Base-by-base conservation (phyloP, 2,888 invertebrate genomes). In the Acronicta alni region DNA sequence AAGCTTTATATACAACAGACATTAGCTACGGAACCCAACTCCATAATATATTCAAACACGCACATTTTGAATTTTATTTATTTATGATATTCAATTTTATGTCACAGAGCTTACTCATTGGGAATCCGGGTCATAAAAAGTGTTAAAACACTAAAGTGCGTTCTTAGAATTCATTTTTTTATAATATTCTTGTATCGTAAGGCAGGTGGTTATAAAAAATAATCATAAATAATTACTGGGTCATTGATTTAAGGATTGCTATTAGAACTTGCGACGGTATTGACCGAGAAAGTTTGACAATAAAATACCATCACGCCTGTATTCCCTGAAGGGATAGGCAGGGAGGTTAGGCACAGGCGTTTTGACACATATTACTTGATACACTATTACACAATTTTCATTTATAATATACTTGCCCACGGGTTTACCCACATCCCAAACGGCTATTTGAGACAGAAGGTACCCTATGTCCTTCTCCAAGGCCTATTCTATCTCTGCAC, bases 101-200 rank as follows among this genome's bases (percentile, higher is more conserved):
- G 39, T 37, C 20, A 10, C 10, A 30, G n/a, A 18, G 17, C 61
- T 41, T 51, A 57, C 46, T 30, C 53, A 59, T 39, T 55, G 55
- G 51, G 68, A 45, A 61, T 54, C 45, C 41, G 0, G 9, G 43
- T 17, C 35, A 75, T 73, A 72, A 75, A 64, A 60, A 43, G 61
- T 69, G 59, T 65, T 57, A 65, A 63, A 62, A 70, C 6, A 16
- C 52, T 60, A 49, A 9, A 49, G 61, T 65, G 42, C 20, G n/a
- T 73, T 72, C 75, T 53, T 6, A 56, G 73, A 75, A 66, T 6
- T 9, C 17, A 39, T 54, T 43, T 17, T n/a, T n/a, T n/a, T n/a
- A n/a, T n/a, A n/a, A 18, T 55, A 0, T 42, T 12, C 42, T 42
- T 61, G n/a, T 41, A n/a, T 20, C 15, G 30, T 18, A 10, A 23